phyloP scores from a whole-genome alignment of 1,140 invertebrate species.

The Drosophila micromelanica region DNA sequence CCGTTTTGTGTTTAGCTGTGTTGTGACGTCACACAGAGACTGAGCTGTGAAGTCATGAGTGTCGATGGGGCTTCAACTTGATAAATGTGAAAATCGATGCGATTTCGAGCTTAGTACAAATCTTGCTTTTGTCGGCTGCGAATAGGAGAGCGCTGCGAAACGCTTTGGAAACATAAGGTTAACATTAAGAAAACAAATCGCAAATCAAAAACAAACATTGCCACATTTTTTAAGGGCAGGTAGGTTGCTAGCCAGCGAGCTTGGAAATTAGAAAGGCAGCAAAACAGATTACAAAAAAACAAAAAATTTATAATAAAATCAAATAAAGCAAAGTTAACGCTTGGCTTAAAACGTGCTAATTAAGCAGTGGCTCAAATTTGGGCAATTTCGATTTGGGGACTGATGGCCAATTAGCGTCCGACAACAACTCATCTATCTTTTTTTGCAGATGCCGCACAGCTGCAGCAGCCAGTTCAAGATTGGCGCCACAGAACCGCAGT shows the following conservation, averaged over 20 bases:
- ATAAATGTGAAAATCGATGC: slow-evolving; percentile 78
- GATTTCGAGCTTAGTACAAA: slow-evolving; percentile 66
- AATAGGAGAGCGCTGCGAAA: slow-evolving; percentile 19
- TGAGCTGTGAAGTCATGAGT: slow-evolving; percentile 28
- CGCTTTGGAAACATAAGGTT: slow-evolving; percentile 61
- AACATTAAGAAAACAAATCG: slow-evolving; percentile 36
- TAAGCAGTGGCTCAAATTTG: slow-evolving; percentile 18
- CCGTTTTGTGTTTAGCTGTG: slow-evolving; percentile 2
- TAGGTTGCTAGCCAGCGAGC: slow-evolving; percentile 48
- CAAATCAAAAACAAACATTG: slow-evolving; percentile 15
- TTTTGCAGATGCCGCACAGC: slow-evolving; percentile 91
- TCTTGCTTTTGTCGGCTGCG: slow-evolving; percentile 61
- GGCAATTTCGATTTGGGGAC: slow-evolving; percentile 13
- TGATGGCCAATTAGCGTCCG: slow-evolving; percentile 43
- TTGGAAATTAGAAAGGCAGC: slow-evolving; percentile 68
- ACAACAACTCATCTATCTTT: slow-evolving; percentile 9
- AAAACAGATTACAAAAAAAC: slow-evolving; percentile 19
- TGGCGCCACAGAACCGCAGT: slow-evolving; percentile 41
- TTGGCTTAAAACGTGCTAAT: slow-evolving; percentile 33
- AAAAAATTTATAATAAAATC: slow-evolving; percentile 30
- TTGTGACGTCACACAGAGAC: slow-evolving; percentile 14
- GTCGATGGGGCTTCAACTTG: slow-evolving; percentile 44
- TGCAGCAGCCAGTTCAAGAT: slow-evolving; percentile 89
- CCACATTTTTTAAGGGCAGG: slow-evolving; percentile 53
- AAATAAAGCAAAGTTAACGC: slow-evolving; percentile 8